Evolutionary conservation across 2,888 invertebrate genomes (phyloP), one percentile per base, ranked within the genome.

Genomic region (Philereme vetulata): DNA sequence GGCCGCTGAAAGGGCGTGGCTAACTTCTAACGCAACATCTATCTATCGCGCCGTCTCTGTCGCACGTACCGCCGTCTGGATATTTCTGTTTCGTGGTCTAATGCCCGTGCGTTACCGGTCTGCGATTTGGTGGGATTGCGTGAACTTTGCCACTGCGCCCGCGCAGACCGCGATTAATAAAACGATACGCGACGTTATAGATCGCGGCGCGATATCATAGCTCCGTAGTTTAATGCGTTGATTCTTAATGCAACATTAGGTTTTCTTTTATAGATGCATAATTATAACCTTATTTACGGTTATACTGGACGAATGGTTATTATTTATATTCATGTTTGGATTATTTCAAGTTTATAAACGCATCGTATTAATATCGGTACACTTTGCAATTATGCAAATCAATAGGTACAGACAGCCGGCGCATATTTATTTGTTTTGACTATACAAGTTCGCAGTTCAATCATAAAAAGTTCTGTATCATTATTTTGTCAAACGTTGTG

Each of bases 121-220:
- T 71, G 65, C 71, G 65, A 70, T 70, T 82, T 86, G 86, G 90
- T 84, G 88, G 90, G 88, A 86, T 81, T 80, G 82, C 84, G 82
- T 88, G 90, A 90, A 90, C 90, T 90, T 89, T 90, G 88, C 84
- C 89, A 89, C 84, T 82, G 86, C 84, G 85, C 72, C 80, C 73
- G 78, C 76, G 72, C 72, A 75, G 70, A 62, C 73, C 78, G 84
- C 82, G 85, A 86, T 86, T 88, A 86, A 88, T 87, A 87, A 85
- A 82, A 79, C 83, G 85, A 88, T 86, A 85, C 72, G 78, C 80
- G 82, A 84, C 84, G 84, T 86, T 88, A 85, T 80, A 88, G 88
- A 88, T 87, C 86, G 86, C 82, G 76, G 64, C 58, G 71, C 76
- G 86, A 87, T 88, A 81, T 83, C 80, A 78, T 75, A 80, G 80